Evolutionary conservation across 2,113 vertebrate species (phyloP), one percentile per base, ranked within the genome.

Genomic region (Salvelinus fontinalis): DNA sequence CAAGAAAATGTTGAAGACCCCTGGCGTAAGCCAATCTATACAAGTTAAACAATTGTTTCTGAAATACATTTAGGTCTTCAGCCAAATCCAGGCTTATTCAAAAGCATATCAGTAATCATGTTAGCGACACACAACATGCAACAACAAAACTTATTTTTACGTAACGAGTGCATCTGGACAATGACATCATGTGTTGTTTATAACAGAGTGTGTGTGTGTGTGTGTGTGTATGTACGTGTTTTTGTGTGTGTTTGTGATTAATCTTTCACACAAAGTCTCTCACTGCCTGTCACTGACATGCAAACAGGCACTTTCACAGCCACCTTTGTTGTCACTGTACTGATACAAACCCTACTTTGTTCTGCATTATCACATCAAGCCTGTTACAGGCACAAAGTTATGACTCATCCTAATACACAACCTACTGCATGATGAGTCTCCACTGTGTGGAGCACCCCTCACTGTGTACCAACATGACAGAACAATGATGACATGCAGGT

Each of bases 371-470:
- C 67, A 22, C 39, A 59, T 48, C 18, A 71, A 65, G 75, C 70
- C 26, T 54, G 75, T 76, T 71, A 24, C 71, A 69, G 65, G 26
- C 73, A 72, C 24, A 78, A 79, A 74, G 75, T 5, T 29, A 67
- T 86, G 87, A 89, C 81, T 89, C 86, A 86, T 64, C 57, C 67
- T 67, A 0, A 62, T 62, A 24, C 59, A 73, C 60, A 29, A 75
- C 70, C 69, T 44, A 12, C 67, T 59, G 67, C 18, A 69, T 59
- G 59, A 62, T 59, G 72, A 64, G 20, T 75, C 75, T 69, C 49
- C 16, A 26, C 64, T 14, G 64, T 69, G 67, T 2, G 60, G 60
- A 64, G n/a, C 29, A 44, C 51, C 29, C 44, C 68, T 66, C 60
- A 65, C 75, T 24, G 60, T 18, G 3, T 4, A 18, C 51, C 51